phyloP scores from a whole-genome alignment of 2,113 vertebrate genomes.

The Pampusana beccarii region DNA sequence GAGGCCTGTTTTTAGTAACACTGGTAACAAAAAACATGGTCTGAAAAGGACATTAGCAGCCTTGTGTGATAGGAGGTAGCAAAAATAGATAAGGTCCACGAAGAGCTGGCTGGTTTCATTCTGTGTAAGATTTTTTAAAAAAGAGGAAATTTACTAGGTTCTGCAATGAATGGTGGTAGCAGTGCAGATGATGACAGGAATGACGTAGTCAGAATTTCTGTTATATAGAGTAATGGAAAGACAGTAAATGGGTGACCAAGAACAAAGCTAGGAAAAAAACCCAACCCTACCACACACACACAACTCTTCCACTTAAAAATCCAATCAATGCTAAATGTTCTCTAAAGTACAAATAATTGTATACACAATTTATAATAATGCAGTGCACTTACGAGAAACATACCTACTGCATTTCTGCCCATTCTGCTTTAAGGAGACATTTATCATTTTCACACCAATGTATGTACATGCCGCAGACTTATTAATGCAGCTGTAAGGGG shows the following conservation, averaged over 20 bases:
- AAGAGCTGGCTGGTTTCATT: not conserved
- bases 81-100: not conserved
- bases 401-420: not conserved
- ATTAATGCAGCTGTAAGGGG: conserved; percentile 26
- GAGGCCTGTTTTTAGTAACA: not conserved
- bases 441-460: not conserved
- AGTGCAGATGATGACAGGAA: not conserved
- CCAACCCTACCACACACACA: not conserved
- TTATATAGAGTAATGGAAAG: not conserved
- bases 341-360: not conserved
- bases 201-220: not conserved
- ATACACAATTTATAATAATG: not conserved
- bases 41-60: not conserved
- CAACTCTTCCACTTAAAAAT: not conserved
- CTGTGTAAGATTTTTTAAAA: not conserved
- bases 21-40: not conserved
- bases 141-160: not conserved
- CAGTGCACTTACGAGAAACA: not conserved
- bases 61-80: not conserved
- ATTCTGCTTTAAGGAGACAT: not conserved
- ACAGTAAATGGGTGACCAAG: not conserved
- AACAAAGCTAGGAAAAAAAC: not conserved
- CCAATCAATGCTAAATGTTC: not conserved
- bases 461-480: not conserved
- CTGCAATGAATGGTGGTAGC: not conserved